These are phyloP conservation scores for Spilosoma lubricipeda DNA, from an alignment of 2,888 invertebrate genomes.

Conservation along the genomic window DNA sequence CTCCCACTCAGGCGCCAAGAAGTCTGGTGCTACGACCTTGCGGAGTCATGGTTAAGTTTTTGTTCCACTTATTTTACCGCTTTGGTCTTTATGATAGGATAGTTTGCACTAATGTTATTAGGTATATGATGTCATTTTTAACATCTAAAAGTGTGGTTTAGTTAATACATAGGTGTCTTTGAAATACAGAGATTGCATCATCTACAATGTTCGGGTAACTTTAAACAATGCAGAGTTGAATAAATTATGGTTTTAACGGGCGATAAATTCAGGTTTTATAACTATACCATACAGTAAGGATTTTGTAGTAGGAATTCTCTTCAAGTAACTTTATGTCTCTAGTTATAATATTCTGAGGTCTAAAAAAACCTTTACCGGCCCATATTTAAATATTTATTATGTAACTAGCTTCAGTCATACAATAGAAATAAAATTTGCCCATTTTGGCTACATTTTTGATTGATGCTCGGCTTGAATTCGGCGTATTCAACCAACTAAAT, in stretches of 20 bases:
- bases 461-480: too few species aligned
- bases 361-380: not conserved
- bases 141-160: not conserved
- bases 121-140: not conserved
- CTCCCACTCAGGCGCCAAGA: slow-evolving; percentile 48
- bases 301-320: not conserved
- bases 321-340: not conserved
- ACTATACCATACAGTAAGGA: not conserved
- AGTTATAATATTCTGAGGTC: not conserved
- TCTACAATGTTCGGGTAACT: not conserved
- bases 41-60: slow-evolving; percentile 19
- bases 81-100: slow-evolving; percentile 6
- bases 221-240: not conserved
- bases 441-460: too few species aligned
- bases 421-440: too few species aligned
- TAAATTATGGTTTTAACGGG: not conserved
- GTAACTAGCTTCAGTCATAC: too few species aligned
- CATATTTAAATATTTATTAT: not conserved
- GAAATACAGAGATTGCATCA: not conserved
- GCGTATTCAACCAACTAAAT: too few species aligned
- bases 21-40: slow-evolving; percentile 55
- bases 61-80: slow-evolving; percentile 4
- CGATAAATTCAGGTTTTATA: not conserved
- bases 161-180: not conserved
- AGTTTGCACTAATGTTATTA: not conserved